These are phyloP conservation scores for Melikaiella ostensackeni DNA, from an alignment of 2,888 invertebrate species.

Conservation along the genomic window DNA sequence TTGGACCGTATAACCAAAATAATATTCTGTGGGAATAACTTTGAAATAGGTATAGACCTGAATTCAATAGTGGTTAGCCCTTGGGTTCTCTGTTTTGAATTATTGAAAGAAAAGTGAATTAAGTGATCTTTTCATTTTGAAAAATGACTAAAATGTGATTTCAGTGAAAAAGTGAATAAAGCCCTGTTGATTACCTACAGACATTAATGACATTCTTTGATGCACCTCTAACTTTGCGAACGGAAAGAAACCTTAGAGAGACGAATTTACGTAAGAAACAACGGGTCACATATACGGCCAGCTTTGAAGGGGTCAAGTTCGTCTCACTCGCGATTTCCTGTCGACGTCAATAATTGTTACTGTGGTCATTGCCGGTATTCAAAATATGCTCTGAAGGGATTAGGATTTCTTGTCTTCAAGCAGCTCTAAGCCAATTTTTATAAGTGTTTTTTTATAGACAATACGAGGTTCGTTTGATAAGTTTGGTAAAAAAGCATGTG, in stretches of 20 bases:
- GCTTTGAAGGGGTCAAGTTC: slow-evolving; percentile 63
- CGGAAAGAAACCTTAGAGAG: slow-evolving; percentile 57
- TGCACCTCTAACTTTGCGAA: not conserved
- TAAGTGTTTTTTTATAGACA: not conserved
- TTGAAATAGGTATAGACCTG: too few relatives aligned
- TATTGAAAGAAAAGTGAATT: too few relatives aligned
- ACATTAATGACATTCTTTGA: not conserved
- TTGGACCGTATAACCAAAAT: too few relatives aligned
- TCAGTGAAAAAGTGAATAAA: too few relatives aligned
- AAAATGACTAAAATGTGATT: too few relatives aligned
- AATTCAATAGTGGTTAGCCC: too few relatives aligned
- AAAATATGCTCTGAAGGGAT: not conserved
- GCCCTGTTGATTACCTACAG: too few relatives aligned
- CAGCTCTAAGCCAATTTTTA: not conserved
- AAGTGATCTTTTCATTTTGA: too few relatives aligned
- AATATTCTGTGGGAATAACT: too few relatives aligned
- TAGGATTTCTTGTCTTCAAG: not conserved
- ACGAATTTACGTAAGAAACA: slow-evolving; percentile 60
- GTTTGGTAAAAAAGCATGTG: too few relatives aligned
- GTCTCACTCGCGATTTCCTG: slow-evolving; percentile 33
- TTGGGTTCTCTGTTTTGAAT: too few relatives aligned
- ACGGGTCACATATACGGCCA: slow-evolving; percentile 48
- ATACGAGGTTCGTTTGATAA: too few relatives aligned
- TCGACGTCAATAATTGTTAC: slow-evolving; percentile 11
- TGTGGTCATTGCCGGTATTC: not conserved